Percentiles rank a stretch among this genome's conserved stretches.
phyloP scores from a whole-genome alignment of 2,113 vertebrate species.

The Tapirus terrestris region DNA sequence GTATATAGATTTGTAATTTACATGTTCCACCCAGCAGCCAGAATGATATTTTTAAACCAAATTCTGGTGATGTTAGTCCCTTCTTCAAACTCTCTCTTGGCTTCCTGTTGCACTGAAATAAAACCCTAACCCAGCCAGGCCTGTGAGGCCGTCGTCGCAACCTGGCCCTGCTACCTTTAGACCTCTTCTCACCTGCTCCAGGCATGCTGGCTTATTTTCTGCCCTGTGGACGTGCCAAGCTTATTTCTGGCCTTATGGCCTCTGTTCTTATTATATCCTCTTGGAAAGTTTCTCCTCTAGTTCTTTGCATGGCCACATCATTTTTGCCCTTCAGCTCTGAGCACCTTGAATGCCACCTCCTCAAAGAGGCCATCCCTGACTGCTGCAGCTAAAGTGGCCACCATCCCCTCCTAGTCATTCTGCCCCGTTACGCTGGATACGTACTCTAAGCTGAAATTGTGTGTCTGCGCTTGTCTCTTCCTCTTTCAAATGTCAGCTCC shows the following conservation, averaged over 20 bases:
- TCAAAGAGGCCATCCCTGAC: not conserved
- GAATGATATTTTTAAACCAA: not conserved
- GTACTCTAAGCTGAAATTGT: not conserved
- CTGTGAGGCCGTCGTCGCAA: accelerated
- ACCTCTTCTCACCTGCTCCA: too few species aligned
- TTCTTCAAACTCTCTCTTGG: not conserved
- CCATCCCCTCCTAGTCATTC: not conserved
- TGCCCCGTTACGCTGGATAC: not conserved
- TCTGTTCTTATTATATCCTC: not conserved
- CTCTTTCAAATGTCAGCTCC: not conserved
- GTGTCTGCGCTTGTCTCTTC: not conserved
- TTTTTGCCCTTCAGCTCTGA: not conserved
- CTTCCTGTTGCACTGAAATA: not conserved
- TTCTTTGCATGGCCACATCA: too few species aligned
- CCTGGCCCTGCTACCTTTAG: accelerated
- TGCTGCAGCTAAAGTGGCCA: not conserved
- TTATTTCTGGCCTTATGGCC: not conserved
- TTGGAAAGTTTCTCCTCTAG: not conserved
- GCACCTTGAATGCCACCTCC: not conserved
- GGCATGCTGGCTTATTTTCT: not conserved
- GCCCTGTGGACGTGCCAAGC: accelerated
- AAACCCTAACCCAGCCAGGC: not conserved
- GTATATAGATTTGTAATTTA: not conserved
- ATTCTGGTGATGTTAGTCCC: not conserved
- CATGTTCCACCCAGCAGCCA: not conserved